These are phyloP conservation scores for Gerris lacustris DNA, from an alignment of 2,888 invertebrate species.

Conservation along the genomic window DNA sequence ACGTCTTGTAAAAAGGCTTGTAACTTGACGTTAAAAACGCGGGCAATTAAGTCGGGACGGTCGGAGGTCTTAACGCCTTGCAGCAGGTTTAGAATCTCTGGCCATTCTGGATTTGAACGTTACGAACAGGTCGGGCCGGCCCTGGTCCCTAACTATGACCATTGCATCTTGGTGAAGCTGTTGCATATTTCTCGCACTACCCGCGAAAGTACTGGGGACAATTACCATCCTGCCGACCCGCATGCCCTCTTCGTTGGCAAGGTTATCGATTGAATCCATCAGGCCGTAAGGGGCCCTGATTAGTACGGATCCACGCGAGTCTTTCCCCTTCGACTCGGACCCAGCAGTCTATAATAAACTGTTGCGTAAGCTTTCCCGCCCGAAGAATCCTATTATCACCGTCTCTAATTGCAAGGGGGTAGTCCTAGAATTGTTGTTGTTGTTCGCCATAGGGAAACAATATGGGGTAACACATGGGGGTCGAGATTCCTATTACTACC, in stretches of 20 bases:
- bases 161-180: background rate
- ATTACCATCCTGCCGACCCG: background rate
- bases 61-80: background rate
- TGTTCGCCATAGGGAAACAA: background rate
- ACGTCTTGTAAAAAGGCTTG: background rate
- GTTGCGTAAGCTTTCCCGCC: background rate
- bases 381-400: background rate
- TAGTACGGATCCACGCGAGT: background rate
- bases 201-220: background rate
- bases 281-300: background rate
- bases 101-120: background rate
- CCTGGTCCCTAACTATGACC: background rate
- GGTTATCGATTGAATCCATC: background rate
- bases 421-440: background rate
- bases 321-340: background rate
- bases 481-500: background rate
- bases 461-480: background rate
- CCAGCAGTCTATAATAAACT: background rate
- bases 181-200: slow-evolving; percentile 1
- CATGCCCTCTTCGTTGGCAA: background rate
- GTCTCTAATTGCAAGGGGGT: background rate
- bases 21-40: background rate
- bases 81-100: background rate
- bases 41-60: background rate
- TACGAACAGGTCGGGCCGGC: background rate